These are phyloP conservation scores for Pelecanus crispus DNA, from an alignment of 2,113 vertebrate species.

Conservation along the genomic window DNA sequence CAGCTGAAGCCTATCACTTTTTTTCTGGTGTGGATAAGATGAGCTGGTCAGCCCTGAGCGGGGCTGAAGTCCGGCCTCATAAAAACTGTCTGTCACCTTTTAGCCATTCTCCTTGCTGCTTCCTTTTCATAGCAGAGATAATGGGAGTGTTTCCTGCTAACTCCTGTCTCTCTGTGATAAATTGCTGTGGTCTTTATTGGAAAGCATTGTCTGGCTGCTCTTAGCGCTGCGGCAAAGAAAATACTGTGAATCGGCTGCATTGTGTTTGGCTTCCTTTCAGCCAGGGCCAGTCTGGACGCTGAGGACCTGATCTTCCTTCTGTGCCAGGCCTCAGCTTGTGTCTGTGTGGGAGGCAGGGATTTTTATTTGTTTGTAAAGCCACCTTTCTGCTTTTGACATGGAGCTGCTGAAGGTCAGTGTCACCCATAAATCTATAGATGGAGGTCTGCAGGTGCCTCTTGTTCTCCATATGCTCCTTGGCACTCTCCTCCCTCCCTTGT, in stretches of 20 bases:
- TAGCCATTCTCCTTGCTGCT: background rate
- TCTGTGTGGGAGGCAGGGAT: background rate
- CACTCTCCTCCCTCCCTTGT: background rate
- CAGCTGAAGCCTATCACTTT: background rate
- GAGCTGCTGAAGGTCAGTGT: background rate
- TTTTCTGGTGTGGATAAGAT: background rate
- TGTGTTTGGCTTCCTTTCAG: conserved; percentile 55
- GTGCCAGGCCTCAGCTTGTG: background rate
- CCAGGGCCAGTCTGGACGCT: background rate
- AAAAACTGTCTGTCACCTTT: conserved; percentile 29
- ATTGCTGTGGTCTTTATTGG: conserved; percentile 3
- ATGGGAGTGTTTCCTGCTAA: conserved; percentile 36
- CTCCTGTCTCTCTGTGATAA: conserved; percentile 20
- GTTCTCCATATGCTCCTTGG: background rate
- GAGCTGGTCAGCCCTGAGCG: background rate
- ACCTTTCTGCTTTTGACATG: background rate
- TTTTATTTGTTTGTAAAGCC: background rate
- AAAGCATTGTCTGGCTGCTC: conserved; percentile 19
- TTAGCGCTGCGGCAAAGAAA: background rate
- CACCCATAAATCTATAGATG: background rate
- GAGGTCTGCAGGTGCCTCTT: background rate
- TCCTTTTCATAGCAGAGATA: conserved; percentile 32
- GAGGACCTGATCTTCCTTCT: conserved; percentile 11
- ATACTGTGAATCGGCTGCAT: background rate
- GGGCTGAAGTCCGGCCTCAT: background rate